Evolutionary conservation across 2,888 invertebrate species (phyloP).

Genomic region (Cheilosia grossa): DNA sequence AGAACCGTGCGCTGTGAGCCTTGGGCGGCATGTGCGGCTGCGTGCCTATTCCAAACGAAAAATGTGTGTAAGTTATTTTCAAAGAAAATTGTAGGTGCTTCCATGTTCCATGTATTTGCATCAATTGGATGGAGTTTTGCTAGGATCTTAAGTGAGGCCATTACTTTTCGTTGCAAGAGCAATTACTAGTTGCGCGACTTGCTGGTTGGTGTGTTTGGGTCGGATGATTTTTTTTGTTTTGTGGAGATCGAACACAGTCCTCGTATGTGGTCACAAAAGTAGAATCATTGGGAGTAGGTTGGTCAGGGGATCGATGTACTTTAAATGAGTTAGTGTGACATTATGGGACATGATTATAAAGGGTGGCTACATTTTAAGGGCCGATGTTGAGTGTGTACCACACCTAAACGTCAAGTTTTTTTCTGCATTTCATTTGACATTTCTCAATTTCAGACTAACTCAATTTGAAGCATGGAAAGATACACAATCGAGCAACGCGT

Average conservation of each 20-base stretch:
- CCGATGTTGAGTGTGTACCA: no score
- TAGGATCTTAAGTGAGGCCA: slow-evolving; percentile 51
- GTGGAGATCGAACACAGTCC: slow-evolving; percentile 36
- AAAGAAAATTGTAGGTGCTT: slow-evolving; percentile 43
- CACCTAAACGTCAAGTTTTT: no score
- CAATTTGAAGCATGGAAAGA: no score
- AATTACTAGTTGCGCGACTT: slow-evolving; percentile 71
- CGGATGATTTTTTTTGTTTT: slow-evolving; percentile 12
- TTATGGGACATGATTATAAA: slow-evolving; percentile 37
- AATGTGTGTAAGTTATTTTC: slow-evolving; percentile 54
- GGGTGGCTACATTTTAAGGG: no score
- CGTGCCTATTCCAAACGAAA: slow-evolving; percentile 30
- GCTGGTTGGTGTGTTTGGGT: slow-evolving; percentile 33
- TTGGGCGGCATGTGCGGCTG: slow-evolving; percentile 51
- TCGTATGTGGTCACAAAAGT: slow-evolving; percentile 40
- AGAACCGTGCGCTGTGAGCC: slow-evolving; percentile 20
- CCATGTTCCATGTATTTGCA: slow-evolving; percentile 43
- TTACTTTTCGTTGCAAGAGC: slow-evolving; percentile 58
- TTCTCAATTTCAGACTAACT: no score
- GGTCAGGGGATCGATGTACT: slow-evolving; percentile 25
- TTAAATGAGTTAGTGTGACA: slow-evolving; percentile 40
- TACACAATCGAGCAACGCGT: no score
- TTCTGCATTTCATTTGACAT: no score
- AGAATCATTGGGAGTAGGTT: slow-evolving; percentile 24
- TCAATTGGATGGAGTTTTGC: slow-evolving; percentile 11